Evolutionary conservation across 2,888 invertebrate genomes (phyloP).

Genomic region (Polyploca ridens): DNA sequence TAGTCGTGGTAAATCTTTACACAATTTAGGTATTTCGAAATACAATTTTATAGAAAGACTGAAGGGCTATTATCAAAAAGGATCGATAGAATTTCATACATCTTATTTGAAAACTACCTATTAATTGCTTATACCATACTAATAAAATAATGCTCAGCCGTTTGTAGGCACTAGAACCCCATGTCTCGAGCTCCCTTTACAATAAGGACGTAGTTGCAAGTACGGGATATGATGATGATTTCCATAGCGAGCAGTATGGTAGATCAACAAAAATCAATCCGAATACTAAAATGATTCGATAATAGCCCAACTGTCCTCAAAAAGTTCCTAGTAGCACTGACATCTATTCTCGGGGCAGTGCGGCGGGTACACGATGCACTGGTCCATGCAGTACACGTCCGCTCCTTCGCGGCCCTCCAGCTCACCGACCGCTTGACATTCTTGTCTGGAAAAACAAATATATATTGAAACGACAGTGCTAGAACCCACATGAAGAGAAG

Average conservation of each 20-base stretch:
- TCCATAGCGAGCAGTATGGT: too few relatives aligned
- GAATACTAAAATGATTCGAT: neutral
- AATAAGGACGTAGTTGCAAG: too few relatives aligned
- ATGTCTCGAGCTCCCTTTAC: too few relatives aligned
- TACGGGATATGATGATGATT: too few relatives aligned
- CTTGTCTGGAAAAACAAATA: constrained; percentile 82
- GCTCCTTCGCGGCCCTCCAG: constrained; percentile 89
- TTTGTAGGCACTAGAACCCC: too few relatives aligned
- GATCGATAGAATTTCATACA: neutral
- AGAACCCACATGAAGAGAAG: too few relatives aligned
- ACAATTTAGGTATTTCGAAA: neutral
- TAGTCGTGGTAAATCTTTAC: neutral
- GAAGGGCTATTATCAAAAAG: constrained; percentile 20
- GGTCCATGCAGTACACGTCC: constrained; percentile 93
- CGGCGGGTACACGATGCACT: constrained; percentile 91
- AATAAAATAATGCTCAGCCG: too few relatives aligned
- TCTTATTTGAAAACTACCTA: neutral
- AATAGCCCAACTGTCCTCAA: neutral
- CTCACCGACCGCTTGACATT: constrained; percentile 93
- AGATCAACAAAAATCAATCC: neutral
- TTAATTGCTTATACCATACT: too few relatives aligned
- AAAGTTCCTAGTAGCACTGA: constrained; percentile 83
- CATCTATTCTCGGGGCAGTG: constrained; percentile 90
- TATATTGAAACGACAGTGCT: neutral
- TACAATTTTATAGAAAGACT: constrained; percentile 6